Base-by-base conservation (phyloP, 2,888 invertebrate species). In the Epicampocera succincta region DNA sequence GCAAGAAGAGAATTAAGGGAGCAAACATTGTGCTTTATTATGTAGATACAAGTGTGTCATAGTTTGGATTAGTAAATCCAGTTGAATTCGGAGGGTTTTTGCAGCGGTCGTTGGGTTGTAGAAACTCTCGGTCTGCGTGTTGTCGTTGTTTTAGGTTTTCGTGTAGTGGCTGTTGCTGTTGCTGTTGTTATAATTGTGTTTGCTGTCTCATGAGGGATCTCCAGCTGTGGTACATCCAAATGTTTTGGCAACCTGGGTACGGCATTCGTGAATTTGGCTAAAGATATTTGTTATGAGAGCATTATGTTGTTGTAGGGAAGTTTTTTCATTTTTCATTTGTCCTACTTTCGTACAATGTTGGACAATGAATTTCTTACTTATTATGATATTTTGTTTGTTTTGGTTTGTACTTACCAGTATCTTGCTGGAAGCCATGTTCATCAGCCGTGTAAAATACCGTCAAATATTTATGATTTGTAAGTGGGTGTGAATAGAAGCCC, bases 361-460 rank as follows among this genome's bases (percentile, higher is more conserved):
- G 38, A 44, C 17, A 38, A 29, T 33, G 44, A 48, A 0, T 38
- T 56, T 69, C 8, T 12, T 40, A 15, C 0, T 11, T 29, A n/a
- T 25, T 44, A 6, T 60, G 5, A 3, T 33, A 0, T 25, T 29
- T 42, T n/a, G 15, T 46, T 61, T 38, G n/a, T 8, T 38, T 5
- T 17, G 1, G 13, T 25, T 29, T 44, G 11, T 65, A 86, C 89
- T 86, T 83, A 85, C 86, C 50, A 71, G 87, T 86, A 54, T 86
- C 86, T 74, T 87, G 86, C 50, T 86, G 87, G 61, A 84, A 90
- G 60, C 90, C 90, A 42, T 74, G 85, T 38, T 90, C 87, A 77
- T 90, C 90, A 54, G 89, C 90, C 19, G 87, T 87, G 44, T 89
- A 90, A 78, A 87, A 88, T 0, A 87, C 87, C 0, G 89, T 90